Conservation (phyloP, 1,140 invertebrate genomes). For the Heliconius melpomene region DNA sequence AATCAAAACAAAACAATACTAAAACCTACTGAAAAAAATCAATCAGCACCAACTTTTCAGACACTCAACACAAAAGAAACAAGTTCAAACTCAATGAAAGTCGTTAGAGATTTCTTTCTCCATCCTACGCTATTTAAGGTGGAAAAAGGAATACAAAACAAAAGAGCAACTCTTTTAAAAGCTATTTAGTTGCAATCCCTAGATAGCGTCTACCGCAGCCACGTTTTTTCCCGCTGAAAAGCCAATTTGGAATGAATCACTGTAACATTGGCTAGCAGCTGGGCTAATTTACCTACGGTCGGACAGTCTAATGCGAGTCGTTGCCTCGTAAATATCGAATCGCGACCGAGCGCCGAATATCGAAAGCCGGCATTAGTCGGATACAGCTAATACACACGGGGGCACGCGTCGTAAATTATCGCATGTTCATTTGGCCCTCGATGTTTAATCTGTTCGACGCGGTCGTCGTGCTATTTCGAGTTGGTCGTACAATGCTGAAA, state of each 20-base stretch:
- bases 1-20: background rate
- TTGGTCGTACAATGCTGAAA: constrained; percentile 34
- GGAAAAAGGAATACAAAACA: constrained; percentile 47
- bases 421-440: constrained; percentile 79
- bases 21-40: constrained; percentile 1
- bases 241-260: constrained; percentile 81
- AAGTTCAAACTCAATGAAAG: constrained; percentile 41
- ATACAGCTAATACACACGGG: constrained; percentile 81
- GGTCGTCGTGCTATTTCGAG: constrained; percentile 56
- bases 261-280: constrained; percentile 78
- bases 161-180: constrained; percentile 73
- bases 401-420: constrained; percentile 80
- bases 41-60: constrained; percentile 26
- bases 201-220: constrained; percentile 61
- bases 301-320: constrained; percentile 79
- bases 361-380: constrained; percentile 80
- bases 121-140: constrained; percentile 49
- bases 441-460: constrained; percentile 80
- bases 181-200: constrained; percentile 73
- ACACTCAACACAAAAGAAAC: constrained; percentile 12
- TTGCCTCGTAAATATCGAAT: constrained; percentile 78
- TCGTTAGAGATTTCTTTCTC: constrained; percentile 44
- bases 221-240: constrained; percentile 76
- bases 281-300: constrained; percentile 81
- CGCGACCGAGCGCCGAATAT: constrained; percentile 78